phyloP scores from a whole-genome alignment of 2,113 vertebrate genomes.

The Macquaria ambigua region DNA sequence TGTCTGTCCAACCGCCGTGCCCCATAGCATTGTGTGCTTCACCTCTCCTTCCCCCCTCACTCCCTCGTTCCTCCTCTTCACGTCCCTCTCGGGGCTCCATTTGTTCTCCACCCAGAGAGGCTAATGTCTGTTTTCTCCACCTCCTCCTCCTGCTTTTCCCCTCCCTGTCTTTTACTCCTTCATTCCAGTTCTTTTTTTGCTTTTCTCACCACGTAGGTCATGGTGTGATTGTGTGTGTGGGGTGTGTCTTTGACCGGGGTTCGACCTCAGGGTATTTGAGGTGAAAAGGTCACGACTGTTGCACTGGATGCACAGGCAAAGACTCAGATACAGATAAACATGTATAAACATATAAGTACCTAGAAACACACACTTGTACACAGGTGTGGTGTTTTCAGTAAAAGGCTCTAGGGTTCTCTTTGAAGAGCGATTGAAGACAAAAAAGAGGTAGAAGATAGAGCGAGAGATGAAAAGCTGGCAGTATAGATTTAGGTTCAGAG shows the following conservation, averaged over 20 bases:
- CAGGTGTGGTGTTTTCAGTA: slow-evolving; percentile 56
- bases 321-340: slow-evolving; percentile 40
- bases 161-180: slow-evolving; percentile 59
- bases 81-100: slow-evolving; percentile 80
- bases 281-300: slow-evolving; percentile 71
- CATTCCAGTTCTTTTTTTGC: slow-evolving; percentile 33
- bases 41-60: slow-evolving; percentile 82
- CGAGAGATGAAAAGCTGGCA: slow-evolving; percentile 65
- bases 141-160: slow-evolving; percentile 52
- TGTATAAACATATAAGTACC: slow-evolving; percentile 30
- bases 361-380: slow-evolving; percentile 45
- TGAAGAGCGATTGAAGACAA: slow-evolving; percentile 72
- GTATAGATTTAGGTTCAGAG: slow-evolving; percentile 81
- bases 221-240: slow-evolving; percentile 28
- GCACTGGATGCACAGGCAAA: slow-evolving; percentile 47
- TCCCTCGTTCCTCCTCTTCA: slow-evolving; percentile 80
- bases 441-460: slow-evolving; percentile 63
- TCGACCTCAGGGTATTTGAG: slow-evolving; percentile 68
- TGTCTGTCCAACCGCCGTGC: slow-evolving; percentile 82
- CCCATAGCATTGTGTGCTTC: slow-evolving; percentile 83
- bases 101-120: slow-evolving; percentile 79
- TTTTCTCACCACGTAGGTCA: slow-evolving; percentile 28
- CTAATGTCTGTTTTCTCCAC: slow-evolving; percentile 77
- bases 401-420: slow-evolving; percentile 75
- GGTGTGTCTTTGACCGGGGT: slow-evolving; percentile 69